These are phyloP conservation scores for Rhaphigaster nebulosa DNA, from an alignment of 2,888 invertebrate genomes.

Conservation along the genomic window DNA sequence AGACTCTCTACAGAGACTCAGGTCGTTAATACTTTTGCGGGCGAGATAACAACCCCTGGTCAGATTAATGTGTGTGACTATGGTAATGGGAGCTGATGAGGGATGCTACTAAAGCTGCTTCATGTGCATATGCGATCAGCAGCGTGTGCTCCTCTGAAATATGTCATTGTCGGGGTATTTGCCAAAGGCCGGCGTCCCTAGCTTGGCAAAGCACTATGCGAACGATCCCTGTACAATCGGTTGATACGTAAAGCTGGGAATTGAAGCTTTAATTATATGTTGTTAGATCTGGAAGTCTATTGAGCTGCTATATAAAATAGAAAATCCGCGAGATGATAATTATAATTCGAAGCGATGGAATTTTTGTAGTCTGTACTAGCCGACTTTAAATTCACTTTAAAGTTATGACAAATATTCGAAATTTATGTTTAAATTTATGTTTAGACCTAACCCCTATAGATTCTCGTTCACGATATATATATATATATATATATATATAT, in stretches of 20 bases:
- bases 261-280: too few relatives aligned
- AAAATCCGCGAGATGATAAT: too few relatives aligned
- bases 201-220: neutral
- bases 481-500: too few relatives aligned
- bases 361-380: too few relatives aligned
- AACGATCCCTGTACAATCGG: neutral
- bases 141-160: neutral
- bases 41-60: neutral
- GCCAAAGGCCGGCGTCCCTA: neutral
- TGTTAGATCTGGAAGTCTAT: neutral
- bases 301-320: neutral
- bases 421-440: too few relatives aligned
- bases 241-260: neutral
- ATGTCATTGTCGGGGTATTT: conserved; percentile 12
- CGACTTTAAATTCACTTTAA: too few relatives aligned
- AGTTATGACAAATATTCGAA: too few relatives aligned
- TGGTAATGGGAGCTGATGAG: conserved; percentile 36
- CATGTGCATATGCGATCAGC: conserved; percentile 46
- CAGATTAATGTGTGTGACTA: conserved; percentile 44
- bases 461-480: too few relatives aligned
- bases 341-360: too few relatives aligned
- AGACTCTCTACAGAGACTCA: neutral
- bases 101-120: neutral
- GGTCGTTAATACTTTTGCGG: conserved; percentile 18
- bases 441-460: too few relatives aligned